These are phyloP conservation scores for Athetis lepigone DNA, from an alignment of 2,888 invertebrate genomes.

Conservation along the genomic window DNA sequence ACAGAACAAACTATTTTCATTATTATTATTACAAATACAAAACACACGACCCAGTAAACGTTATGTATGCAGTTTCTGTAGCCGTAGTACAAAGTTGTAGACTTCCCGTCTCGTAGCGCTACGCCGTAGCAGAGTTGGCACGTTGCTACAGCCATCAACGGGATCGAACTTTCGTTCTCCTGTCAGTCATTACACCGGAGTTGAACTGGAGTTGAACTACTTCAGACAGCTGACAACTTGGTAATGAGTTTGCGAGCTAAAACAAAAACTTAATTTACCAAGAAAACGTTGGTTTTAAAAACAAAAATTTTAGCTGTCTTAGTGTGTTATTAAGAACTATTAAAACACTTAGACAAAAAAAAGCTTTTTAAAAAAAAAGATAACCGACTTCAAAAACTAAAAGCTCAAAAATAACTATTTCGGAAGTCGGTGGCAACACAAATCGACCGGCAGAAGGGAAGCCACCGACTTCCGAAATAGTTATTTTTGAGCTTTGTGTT, in stretches of 20 bases:
- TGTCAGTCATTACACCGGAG: conserved; percentile 79
- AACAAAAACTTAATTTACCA: conserved; percentile 70
- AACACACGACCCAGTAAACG: conserved; percentile 7
- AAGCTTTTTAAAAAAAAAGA: no score
- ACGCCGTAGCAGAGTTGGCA: conserved; percentile 51
- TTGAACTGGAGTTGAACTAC: conserved; percentile 68
- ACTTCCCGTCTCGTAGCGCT: conserved; percentile 51
- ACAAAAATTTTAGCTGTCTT: conserved; percentile 20
- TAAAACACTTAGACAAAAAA: conserved; percentile 6
- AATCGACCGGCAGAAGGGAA: no score
- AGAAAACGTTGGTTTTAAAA: conserved; percentile 36
- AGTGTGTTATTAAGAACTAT: conserved; percentile 24
- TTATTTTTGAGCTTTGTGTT: no score
- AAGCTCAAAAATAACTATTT: no score
- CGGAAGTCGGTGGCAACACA: no score
- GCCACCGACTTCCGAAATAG: no score
- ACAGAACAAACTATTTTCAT: no score
- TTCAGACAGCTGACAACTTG: conserved; percentile 79
- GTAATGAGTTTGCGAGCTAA: conserved; percentile 81
- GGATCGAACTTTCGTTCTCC: conserved; percentile 69
- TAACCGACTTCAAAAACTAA: no score
- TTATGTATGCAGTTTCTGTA: conserved; percentile 20
- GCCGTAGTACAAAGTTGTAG: conserved; percentile 13
- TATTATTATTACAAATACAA: no score
- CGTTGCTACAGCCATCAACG: conserved; percentile 47